These are phyloP conservation scores for Clupea harengus DNA, from an alignment of 2,113 vertebrate genomes.

Conservation along the genomic window DNA sequence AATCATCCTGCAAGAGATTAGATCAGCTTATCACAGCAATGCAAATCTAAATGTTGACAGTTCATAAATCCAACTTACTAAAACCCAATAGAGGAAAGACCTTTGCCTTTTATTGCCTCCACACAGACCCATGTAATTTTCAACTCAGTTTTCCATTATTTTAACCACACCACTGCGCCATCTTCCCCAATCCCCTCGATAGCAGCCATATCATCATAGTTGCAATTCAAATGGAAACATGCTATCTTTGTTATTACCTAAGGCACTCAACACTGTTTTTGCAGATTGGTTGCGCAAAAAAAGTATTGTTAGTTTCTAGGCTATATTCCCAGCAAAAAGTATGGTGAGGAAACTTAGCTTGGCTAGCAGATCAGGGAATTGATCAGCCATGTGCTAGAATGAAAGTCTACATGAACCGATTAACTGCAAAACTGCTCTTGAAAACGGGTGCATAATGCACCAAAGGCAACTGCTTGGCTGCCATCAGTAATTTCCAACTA, in stretches of 20 bases:
- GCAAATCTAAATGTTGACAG: no score
- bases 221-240: background rate
- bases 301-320: background rate
- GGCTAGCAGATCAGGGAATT: background rate
- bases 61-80: no score
- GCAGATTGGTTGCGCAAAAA: background rate
- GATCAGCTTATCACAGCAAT: no score
- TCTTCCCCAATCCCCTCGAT: no score
- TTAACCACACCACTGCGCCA: background rate
- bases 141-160: background rate
- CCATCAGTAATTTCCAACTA: background rate
- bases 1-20: no score
- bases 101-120: background rate
- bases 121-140: background rate
- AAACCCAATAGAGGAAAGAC: no score
- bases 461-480: background rate
- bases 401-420: background rate
- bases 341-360: background rate
- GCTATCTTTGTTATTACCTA: background rate
- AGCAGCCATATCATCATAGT: background rate
- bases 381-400: background rate
- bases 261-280: no score
- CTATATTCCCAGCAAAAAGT: background rate
- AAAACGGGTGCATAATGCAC: background rate
- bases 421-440: background rate